phyloP scores from a whole-genome alignment of 2,797 vertebrate species.

The Melanotaenia maccullochi region DNA sequence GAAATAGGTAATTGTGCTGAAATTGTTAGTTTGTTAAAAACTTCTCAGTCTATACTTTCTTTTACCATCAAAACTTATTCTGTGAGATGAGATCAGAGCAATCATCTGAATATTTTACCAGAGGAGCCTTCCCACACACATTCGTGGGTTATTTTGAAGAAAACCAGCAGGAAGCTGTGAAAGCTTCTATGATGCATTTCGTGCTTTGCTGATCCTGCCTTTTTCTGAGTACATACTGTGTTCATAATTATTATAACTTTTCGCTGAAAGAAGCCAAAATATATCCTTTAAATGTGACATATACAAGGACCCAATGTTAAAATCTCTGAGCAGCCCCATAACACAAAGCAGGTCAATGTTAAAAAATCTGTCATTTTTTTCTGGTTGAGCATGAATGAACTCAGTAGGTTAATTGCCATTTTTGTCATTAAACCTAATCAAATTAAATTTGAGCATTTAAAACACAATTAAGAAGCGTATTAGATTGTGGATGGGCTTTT shows the following conservation, averaged over 20 bases:
- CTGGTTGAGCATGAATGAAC: slow-evolving; percentile 54
- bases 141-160: not conserved
- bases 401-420: slow-evolving; percentile 58
- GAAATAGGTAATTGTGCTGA: no score
- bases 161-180: not conserved
- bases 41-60: no score
- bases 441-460: slow-evolving; percentile 67
- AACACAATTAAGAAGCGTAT: slow-evolving; percentile 67
- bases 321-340: not conserved
- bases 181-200: not conserved
- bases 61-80: no score
- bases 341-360: slow-evolving; percentile 40
- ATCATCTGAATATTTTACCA: not conserved
- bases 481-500: slow-evolving; percentile 63
- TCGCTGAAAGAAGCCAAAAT: not conserved
- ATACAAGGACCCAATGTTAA: not conserved
- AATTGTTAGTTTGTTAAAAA: no score
- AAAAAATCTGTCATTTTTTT: slow-evolving; percentile 20
- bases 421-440: slow-evolving; percentile 63
- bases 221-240: not conserved
- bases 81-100: not conserved
- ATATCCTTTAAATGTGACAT: not conserved
- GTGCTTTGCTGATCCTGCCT: not conserved
- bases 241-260: not conserved
- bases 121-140: not conserved